Evolutionary conservation across 2,113 vertebrate species (phyloP), one percentile per base, ranked within the genome.

Genomic region (Microcebus murinus): DNA sequence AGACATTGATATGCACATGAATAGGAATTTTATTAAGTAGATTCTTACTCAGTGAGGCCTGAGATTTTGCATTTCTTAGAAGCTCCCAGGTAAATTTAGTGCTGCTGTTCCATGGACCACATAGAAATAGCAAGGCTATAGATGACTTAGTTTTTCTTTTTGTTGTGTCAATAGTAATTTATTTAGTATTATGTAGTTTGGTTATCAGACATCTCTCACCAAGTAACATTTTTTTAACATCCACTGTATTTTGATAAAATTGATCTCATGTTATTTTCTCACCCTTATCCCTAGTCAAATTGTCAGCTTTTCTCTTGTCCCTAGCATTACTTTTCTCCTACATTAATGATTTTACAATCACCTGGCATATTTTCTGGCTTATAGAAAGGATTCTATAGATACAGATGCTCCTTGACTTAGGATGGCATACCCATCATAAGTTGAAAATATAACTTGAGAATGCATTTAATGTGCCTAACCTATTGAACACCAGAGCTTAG

Each of bases 371-470:
- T 90, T 93, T 93, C 25, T 88, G 39, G 8, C 29, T 50, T 25
- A 84, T 31, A 74, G 76, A 93, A 90, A 79, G 25, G 71, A 91
- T 25, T 79, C 42, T 95, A 3, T 81, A 76, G 57, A 81, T n/a
- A 68, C 34, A 65, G 63, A 34, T 31, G 45, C 4, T 31, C 17
- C 45, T 50, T 20, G 27, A 45, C 71, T 48, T 74, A 74, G 1
- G 25, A 27, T 74, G 42, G 27, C 29, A 45, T 17, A 29, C 17
- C 45, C 29, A 77, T 34, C 17, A 20, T 77, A 50, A 29, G 45
- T 77, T 77, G 48, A 77, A 50, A 73, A 34, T 50, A 77, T 20
- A 29, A 77, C 29, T 50, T 25, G 48, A 50, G 48, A 77, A 50
- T 76, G 25, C 73, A 18, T 76, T 74, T 74, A 74, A 45, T 48